Base-by-base conservation (phyloP, 2,113 vertebrate genomes). In the Callionymus lyra region DNA sequence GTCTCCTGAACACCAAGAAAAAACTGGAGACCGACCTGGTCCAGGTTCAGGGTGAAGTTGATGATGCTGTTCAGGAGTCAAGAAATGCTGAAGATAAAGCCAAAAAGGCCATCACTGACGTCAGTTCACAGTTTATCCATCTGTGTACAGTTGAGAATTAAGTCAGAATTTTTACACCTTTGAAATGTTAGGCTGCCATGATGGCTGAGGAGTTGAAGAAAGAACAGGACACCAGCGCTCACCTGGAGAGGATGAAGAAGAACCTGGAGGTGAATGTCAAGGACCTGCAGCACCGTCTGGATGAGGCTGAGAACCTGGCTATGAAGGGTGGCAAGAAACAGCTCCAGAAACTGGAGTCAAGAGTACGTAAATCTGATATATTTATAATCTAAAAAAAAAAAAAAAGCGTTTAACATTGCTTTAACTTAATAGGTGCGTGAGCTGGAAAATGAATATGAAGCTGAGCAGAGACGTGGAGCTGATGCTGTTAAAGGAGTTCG, bases 221-320 rank as follows among this genome's bases (percentile, higher is more conserved):
- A 65, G 88, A 93, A 47, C 87, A 92, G 74, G 89, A 91, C 44
- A 89, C 88, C 32, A 93, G 84, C 56, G 79, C 87, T 80, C 91
- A 96, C 53, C 82, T 95, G 81, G 93, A 97, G 58, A 76, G 91
- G 40, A 97, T 94, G 93, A 97, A 91, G 85, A 97, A 94, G 87
- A 94, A 95, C 84, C 86, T 90, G 84, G 93, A 95, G 70, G 57
- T 80, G 38, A 84, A 78, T 31, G 83, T 86, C 45, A 86, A 86
- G 57, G 84, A 84, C 56, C 72, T 86, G 45, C 83, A 85, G 47
- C 92, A 96, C 49, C 88, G 88, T 37, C 82, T 96, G 44, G 90
- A 94, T 68, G 92, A 93, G 17, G 90, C 90, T 13, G 90, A 94
- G 63, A 90, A 76, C 59, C 64, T 91, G 55, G 88, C 87, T 2